These are phyloP conservation scores for Oscheius myriophilus DNA, from an alignment of 2,888 invertebrate species.

Conservation along the genomic window DNA sequence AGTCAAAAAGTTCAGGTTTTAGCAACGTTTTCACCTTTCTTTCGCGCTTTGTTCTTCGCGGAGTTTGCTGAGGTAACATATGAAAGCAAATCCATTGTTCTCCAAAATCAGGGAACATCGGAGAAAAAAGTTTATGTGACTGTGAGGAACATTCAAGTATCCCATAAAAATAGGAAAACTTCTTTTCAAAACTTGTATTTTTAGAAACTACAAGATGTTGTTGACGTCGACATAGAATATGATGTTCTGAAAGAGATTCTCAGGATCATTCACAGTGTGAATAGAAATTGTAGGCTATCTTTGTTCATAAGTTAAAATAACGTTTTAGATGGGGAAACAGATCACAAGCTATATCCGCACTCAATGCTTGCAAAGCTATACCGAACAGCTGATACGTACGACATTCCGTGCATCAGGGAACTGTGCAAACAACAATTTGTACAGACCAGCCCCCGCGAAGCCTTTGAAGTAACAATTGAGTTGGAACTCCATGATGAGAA, in stretches of 20 bases:
- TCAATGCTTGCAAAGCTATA: not conserved
- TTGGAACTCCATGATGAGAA: constrained; percentile 20
- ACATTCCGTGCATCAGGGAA: constrained; percentile 10
- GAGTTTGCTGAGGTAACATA: constrained; percentile 9
- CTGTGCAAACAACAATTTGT: constrained; percentile 18
- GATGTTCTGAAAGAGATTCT: constrained; percentile 14
- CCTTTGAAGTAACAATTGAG: constrained; percentile 14
- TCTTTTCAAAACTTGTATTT: too few relatives aligned
- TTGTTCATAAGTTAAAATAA: not conserved
- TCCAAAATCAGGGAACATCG: too few relatives aligned
- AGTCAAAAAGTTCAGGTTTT: not conserved
- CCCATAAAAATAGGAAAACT: too few relatives aligned
- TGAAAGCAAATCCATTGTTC: too few relatives aligned
- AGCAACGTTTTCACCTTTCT: constrained; percentile 11
- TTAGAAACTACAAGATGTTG: not conserved
- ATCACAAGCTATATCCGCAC: not conserved
- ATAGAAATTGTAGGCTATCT: constrained; percentile 6
- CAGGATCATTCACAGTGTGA: constrained; percentile 12
- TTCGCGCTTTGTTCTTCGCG: constrained; percentile 16
- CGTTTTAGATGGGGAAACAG: not conserved
- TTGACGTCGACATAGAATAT: not conserved
- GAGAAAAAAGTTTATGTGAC: too few relatives aligned
- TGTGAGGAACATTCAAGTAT: too few relatives aligned
- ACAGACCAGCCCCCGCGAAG: constrained; percentile 6
- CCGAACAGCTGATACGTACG: constrained; percentile 3